Conservation (phyloP, 2,113 vertebrate genomes). For the Pluvialis apricaria region DNA sequence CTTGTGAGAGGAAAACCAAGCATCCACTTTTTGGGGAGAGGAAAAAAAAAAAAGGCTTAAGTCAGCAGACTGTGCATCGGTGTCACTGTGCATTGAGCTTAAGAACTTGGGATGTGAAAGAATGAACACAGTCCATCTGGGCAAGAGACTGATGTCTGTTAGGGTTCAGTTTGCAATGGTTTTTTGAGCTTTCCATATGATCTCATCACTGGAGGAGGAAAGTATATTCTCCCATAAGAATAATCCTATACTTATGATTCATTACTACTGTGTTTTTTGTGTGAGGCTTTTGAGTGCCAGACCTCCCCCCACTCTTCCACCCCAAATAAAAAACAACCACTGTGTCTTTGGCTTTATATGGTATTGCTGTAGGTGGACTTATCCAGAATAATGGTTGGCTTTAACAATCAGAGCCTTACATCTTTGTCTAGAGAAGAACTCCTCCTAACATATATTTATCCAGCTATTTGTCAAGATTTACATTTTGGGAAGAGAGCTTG, state of each 20-base stretch:
- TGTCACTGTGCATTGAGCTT: background rate
- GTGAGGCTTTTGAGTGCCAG: conserved; percentile 51
- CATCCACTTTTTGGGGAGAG: background rate
- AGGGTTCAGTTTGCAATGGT: conserved; percentile 17
- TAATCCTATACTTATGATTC: conserved; percentile 42
- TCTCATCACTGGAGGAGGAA: conserved; percentile 62
- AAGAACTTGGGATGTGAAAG: conserved; percentile 25
- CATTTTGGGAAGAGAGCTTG: background rate
- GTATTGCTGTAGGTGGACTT: conserved; percentile 40
- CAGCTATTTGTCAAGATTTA: conserved; percentile 5
- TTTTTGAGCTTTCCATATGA: conserved; percentile 50
- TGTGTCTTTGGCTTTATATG: conserved; percentile 50
- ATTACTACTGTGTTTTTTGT: conserved; percentile 53
- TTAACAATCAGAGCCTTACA: conserved; percentile 7
- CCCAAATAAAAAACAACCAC: conserved; percentile 29
- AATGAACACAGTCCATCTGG: conserved; percentile 29
- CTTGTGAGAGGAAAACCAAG: background rate
- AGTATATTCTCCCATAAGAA: conserved; percentile 56
- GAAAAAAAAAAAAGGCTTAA: background rate
- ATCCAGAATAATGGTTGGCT: conserved; percentile 11
- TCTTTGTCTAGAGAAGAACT: conserved; percentile 21
- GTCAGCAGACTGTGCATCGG: conserved; percentile 1
- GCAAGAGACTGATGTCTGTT: background rate
- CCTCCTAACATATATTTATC: background rate
- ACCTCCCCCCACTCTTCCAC: conserved; percentile 35